Base-by-base conservation (phyloP, 2,888 invertebrate species). In the Invenusta paracnida region DNA sequence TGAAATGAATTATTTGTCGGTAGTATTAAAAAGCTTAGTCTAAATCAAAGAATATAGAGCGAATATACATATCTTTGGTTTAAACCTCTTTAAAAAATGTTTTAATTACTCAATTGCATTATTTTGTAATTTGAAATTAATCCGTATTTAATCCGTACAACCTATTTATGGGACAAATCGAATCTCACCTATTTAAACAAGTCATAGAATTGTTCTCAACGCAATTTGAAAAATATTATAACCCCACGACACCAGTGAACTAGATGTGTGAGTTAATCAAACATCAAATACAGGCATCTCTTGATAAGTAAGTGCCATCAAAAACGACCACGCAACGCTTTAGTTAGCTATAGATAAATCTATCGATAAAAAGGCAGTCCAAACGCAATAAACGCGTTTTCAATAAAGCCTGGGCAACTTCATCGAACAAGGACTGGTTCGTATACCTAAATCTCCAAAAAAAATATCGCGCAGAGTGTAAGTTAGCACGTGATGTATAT, bases 401-500 rank as follows among this genome's bases (percentile, higher is more conserved):
- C 73, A 73, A 73, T 73, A 73, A 73, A 73, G 73, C 73, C 23
- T 23, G 73, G 23, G 23, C 5, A 23, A 13, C 73, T 23, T 5
- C 73, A 5, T 73, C 23, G 73, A 23, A 73, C 5, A 23, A 73
- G 11, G 73, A 73, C 73, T 73, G 73, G 73, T 73, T 23, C 73
- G 5, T 23, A 73, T 73, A 73, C 73, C 23, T 73, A 23, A 23
- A 73, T 73, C 73, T 73, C 73, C 73, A 73, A 73, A 73, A 73
- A 73, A 5, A 73, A 73, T 73, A 23, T 73, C 27, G 73, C 73
- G 23, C 73, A 73, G 11, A 73, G 23, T 73, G 73, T 73, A 73
- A 73, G 23, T 73, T 73, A 73, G 73, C 73, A 73, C 73, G 23
- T 73, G 73, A 73, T 73, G 73, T 23, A 73, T 73, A 13, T 73